Percentiles rank a stretch among this genome's conserved stretches.
These are phyloP conservation scores for Myopa tessellatipennis DNA, from an alignment of 2,888 invertebrate species.

Conservation along the genomic window DNA sequence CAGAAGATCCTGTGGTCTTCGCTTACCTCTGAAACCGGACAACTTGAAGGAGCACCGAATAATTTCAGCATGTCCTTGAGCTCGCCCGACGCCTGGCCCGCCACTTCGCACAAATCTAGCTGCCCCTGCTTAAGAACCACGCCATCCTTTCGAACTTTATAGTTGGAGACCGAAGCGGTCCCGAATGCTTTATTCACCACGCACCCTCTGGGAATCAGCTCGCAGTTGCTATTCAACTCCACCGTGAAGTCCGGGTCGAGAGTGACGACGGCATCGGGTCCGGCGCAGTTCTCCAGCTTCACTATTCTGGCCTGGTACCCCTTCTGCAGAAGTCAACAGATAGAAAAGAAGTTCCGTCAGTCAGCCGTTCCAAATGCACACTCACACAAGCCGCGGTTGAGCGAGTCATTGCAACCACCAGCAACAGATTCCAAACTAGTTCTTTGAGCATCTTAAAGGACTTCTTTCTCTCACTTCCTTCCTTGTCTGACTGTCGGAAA, in stretches of 20 bases:
- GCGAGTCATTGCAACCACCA: slow-evolving; percentile 46
- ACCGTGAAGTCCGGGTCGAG: slow-evolving; percentile 58
- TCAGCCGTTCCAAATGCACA: slow-evolving; percentile 28
- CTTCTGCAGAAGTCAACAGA: slow-evolving; percentile 53
- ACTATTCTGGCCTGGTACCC: slow-evolving; percentile 63
- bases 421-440: slow-evolving; percentile 21
- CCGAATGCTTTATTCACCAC: slow-evolving; percentile 65
- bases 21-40: slow-evolving; percentile 65
- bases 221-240: slow-evolving; percentile 67
- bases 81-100: slow-evolving; percentile 54
- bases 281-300: slow-evolving; percentile 64
- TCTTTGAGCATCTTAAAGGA: slow-evolving; percentile 13
- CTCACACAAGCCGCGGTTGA: slow-evolving; percentile 61
- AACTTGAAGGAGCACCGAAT: slow-evolving; percentile 67
- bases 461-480: neutral
- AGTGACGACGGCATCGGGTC: slow-evolving; percentile 55
- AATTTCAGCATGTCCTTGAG: slow-evolving; percentile 60
- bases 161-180: slow-evolving; percentile 65
- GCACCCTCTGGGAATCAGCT: slow-evolving; percentile 67
- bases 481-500: neutral
- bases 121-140: slow-evolving; percentile 67
- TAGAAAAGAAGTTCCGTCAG: neutral
- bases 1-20: neutral
- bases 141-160: slow-evolving; percentile 66
- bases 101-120: slow-evolving; percentile 66